These are phyloP conservation scores for Melospiza georgiana DNA, from an alignment of 2,113 vertebrate species.

Conservation along the genomic window DNA sequence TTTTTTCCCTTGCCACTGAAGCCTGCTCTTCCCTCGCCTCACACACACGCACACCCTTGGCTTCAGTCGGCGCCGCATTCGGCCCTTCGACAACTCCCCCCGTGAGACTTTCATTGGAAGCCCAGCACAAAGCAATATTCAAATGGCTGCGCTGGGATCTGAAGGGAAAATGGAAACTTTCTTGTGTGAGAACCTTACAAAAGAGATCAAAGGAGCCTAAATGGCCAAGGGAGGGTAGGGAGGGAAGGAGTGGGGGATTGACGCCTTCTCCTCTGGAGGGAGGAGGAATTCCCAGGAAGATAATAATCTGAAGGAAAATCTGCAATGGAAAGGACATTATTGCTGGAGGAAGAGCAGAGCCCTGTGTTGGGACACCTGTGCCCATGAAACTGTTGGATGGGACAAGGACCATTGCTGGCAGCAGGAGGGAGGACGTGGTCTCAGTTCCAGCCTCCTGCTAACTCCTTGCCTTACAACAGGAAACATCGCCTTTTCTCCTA, in stretches of 20 bases:
- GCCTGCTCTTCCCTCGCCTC: conserved; percentile 24
- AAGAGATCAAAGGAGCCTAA: conserved; percentile 64
- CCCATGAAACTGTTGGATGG: not conserved
- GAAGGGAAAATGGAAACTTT: conserved; percentile 61
- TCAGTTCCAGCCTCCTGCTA: not conserved
- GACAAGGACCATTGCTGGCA: not conserved
- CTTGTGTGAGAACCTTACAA: conserved; percentile 54
- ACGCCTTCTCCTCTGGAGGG: conserved; percentile 11
- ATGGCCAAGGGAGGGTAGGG: conserved; percentile 38
- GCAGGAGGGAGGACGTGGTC: not conserved
- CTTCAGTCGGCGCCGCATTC: not conserved
- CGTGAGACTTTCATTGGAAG: not conserved
- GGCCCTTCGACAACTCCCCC: not conserved
- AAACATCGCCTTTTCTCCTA: not conserved
- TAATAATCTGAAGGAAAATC: conserved; percentile 33
- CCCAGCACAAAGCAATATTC: conserved; percentile 53
- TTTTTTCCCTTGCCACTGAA: not conserved
- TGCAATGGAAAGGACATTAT: not conserved
- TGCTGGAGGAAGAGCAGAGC: not conserved
- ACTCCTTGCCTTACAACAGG: not conserved
- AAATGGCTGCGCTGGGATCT: conserved; percentile 10
- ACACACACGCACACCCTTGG: not conserved
- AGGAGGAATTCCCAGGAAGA: conserved; percentile 56
- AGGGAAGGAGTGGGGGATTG: conserved; percentile 37
- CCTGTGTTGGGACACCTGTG: not conserved